These are phyloP conservation scores for Branchinecta sandiegonensis DNA, from an alignment of 2,888 invertebrate genomes.

Conservation along the genomic window DNA sequence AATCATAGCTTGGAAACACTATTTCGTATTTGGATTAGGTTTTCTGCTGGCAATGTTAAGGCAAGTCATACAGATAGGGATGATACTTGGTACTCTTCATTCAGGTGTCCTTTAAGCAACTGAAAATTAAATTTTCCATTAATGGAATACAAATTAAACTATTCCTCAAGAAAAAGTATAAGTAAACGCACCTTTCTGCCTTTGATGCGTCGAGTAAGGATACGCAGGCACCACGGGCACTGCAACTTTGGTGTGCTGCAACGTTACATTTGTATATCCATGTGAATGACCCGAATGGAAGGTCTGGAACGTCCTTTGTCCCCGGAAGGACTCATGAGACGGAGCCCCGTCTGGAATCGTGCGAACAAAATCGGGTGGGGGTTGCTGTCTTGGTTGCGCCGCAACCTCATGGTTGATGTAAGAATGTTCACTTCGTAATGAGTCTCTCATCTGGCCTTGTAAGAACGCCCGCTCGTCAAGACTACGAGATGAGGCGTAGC, in stretches of 20 bases:
- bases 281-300: neutral
- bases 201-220: neutral
- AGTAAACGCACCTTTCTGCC: neutral
- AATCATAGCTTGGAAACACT: too few species aligned
- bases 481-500: neutral
- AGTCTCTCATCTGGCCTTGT: neutral
- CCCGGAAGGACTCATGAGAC: neutral
- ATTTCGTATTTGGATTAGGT: too few species aligned
- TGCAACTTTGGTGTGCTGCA: slow-evolving; percentile 5
- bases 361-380: slow-evolving; percentile 4
- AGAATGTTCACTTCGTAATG: neutral
- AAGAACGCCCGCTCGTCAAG: neutral
- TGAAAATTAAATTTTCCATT: too few species aligned
- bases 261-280: neutral
- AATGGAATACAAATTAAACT: too few species aligned
- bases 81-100: too few species aligned
- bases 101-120: too few species aligned
- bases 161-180: too few species aligned
- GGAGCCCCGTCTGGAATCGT: slow-evolving; percentile 13
- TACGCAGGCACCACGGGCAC: slow-evolving; percentile 9
- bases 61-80: too few species aligned
- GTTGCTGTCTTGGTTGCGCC: neutral
- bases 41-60: too few species aligned
- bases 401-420: neutral
- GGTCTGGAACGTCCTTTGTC: slow-evolving; percentile 11